These are phyloP conservation scores for Heliocidaris tuberculata DNA, from an alignment of 35 echinoderm and acorn worm genomes.

Conservation along the genomic window DNA sequence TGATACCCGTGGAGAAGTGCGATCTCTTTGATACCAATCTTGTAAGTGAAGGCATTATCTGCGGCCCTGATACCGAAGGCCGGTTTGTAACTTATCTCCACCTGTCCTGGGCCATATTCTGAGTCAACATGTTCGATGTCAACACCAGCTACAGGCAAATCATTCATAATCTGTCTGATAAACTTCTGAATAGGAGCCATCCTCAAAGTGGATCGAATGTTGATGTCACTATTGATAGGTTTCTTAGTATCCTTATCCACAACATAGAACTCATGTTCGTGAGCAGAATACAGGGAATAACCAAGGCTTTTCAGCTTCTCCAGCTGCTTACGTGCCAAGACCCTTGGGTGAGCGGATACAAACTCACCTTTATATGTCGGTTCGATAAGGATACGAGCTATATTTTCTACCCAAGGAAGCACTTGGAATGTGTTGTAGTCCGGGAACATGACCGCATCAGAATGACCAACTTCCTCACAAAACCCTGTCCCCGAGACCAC, in stretches of 20 bases:
- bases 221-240: neutral
- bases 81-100: slow-evolving; percentile 61
- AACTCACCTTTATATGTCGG: slow-evolving; percentile 46
- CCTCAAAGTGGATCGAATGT: slow-evolving; percentile 40
- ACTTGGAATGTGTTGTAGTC: slow-evolving; percentile 64
- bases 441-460: slow-evolving; percentile 59
- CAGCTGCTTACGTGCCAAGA: slow-evolving; percentile 38
- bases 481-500: slow-evolving; percentile 44
- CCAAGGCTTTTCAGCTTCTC: slow-evolving; percentile 38
- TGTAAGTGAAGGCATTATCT: slow-evolving; percentile 61
- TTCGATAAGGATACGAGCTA: slow-evolving; percentile 46
- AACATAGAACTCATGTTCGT: slow-evolving; percentile 53
- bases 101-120: slow-evolving; percentile 55
- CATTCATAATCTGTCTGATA: slow-evolving; percentile 27
- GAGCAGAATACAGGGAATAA: slow-evolving; percentile 44
- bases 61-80: slow-evolving; percentile 54
- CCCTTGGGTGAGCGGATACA: slow-evolving; percentile 26
- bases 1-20: slow-evolving; percentile 45
- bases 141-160: slow-evolving; percentile 34
- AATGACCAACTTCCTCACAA: slow-evolving; percentile 33
- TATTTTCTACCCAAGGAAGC: slow-evolving; percentile 68
- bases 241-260: slow-evolving; percentile 21
- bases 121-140: slow-evolving; percentile 56
- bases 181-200: neutral
- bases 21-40: slow-evolving; percentile 64